Evolutionary conservation across 2,888 invertebrate genomes (phyloP), one percentile per base, ranked within the genome.

Genomic region (Mythimna albipuncta): DNA sequence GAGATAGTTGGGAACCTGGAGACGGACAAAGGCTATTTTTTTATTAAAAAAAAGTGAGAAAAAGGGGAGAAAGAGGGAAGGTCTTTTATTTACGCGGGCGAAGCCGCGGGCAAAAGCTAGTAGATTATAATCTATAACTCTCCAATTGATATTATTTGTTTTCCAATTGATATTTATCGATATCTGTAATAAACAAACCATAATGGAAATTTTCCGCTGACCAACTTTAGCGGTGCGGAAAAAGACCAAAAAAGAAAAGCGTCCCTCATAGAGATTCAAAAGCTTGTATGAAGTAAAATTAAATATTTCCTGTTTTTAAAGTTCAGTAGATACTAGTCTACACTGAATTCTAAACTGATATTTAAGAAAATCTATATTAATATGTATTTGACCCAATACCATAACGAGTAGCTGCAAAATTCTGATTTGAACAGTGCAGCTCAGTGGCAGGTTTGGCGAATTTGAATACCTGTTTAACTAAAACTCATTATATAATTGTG

Each of bases 391-490:
- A 77, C 72, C 54, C 63, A 65, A 72, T 54, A 72, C 62, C 61
- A 69, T 54, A 38, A 64, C 10, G 41, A 44, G 44, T 50, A 64
- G 65, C 55, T 38, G 72, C 41, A 64, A 74, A 61, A 72, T 72
- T 78, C 64, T 55, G 61, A 72, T 62, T 66, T 64, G 44, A 72
- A 47, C 59, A 65, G 63, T 61, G 64, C 52, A 64, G 55, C 62
- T 70, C 64, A 69, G 62, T 47, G 64, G 61, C 68, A 64, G 62
- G 73, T 61, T 68, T 44, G 26, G 70, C 44, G 4, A 71, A 80
- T 82, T 80, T 69, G 61, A 84, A 81, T 83, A 85, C 76, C 55
- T 64, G 72, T 79, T 64, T 35, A 59, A 58, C 38, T 69, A 63
- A 71, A 74, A 75, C 50, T 26, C 47, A 69, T 67, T 21, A 54